phyloP scores from a whole-genome alignment of 2,888 invertebrate species.

The Apodemia duryi region DNA sequence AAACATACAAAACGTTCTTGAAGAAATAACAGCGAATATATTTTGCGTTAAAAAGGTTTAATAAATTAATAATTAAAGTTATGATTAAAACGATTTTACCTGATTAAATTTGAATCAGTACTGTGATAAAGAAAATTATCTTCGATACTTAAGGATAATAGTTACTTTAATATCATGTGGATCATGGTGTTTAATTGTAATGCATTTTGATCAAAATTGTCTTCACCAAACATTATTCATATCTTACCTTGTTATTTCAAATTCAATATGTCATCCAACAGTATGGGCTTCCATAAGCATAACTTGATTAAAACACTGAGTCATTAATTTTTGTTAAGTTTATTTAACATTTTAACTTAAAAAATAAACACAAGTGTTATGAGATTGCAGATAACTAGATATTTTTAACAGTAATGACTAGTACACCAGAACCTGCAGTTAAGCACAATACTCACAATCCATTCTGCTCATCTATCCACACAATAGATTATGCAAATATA shows the following conservation, averaged over 20 bases:
- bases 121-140: too few relatives aligned
- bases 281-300: slow-evolving; percentile 41
- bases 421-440: slow-evolving; percentile 29
- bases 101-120: too few relatives aligned
- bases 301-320: slow-evolving; percentile 69
- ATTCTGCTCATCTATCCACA: not conserved
- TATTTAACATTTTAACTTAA: slow-evolving; percentile 56
- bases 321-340: slow-evolving; percentile 61
- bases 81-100: too few relatives aligned
- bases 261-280: not conserved
- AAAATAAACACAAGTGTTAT: slow-evolving; percentile 53
- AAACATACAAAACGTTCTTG: too few relatives aligned
- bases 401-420: slow-evolving; percentile 47
- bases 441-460: not conserved
- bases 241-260: not conserved
- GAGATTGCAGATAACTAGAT: slow-evolving; percentile 43
- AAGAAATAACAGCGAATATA: too few relatives aligned
- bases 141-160: too few relatives aligned
- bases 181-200: too few relatives aligned
- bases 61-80: too few relatives aligned
- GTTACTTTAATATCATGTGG: too few relatives aligned
- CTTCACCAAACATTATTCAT: not conserved
- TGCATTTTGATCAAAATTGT: too few relatives aligned
- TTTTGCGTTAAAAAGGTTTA: too few relatives aligned
- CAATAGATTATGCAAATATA: not conserved